Base-by-base conservation (phyloP, 2,797 vertebrate species). In the Heliangelus exortis region DNA sequence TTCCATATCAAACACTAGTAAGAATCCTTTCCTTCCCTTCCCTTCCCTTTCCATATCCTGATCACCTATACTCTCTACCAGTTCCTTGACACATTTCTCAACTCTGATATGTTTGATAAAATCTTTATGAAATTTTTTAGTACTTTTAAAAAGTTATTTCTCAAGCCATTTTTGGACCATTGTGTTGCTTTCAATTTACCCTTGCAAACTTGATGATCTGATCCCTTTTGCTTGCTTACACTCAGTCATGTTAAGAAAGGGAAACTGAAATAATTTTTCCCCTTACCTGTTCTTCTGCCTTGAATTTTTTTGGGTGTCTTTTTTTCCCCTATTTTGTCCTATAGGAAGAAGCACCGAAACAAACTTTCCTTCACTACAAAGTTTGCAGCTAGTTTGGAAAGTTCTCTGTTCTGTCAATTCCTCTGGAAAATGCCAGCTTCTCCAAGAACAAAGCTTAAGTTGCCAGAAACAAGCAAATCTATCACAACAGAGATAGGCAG, bases 251-350 rank as follows among this genome's bases (percentile, higher is more conserved):
- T 48, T 28, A 45, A 36, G 29, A 79, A 72, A 89, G 25, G 19
- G 53, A 90, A 91, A 69, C 29, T 3, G 39, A 69, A 73, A 19
- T 6, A 71, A 47, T 63, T 1, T 43, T 88, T 73, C 26, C n/a
- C 34, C 33, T 72, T 48, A 31, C 4, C 10, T 48, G 22, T 4
- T 65, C 53, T 90, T 73, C 50, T 72, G 12, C 33, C 41, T 54
- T 68, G 26, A 3, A 2, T 0, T 6, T 43, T 47, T 81, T 45
- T 21, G 4, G 4, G 3, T 4, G 6, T 45, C 7, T 26, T 7
- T 92, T 58, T 83, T 34, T 71, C 72, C 18, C 15, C 14, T 20
- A 11, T 67, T 79, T 66, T 53, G 7, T 7, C 10, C 12, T 16
- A 3, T 3, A 2, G 23, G n/a, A 61, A 13, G 26, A 58, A 82